phyloP scores from a whole-genome alignment of 2,888 invertebrate species.

The Neoascia interrupta region DNA sequence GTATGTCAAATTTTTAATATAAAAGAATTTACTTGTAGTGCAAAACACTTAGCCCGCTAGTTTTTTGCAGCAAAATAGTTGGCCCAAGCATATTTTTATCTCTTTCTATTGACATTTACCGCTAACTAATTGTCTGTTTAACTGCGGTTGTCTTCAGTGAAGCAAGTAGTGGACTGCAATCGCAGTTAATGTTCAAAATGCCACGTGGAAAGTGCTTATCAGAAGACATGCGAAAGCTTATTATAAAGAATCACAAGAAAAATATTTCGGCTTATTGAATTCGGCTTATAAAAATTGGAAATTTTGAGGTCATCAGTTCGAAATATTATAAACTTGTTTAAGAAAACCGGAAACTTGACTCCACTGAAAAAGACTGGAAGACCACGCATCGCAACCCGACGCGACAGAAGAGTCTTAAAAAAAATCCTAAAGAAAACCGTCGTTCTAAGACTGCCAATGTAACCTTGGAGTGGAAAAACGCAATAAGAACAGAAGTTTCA shows the following conservation, averaged over 20 bases:
- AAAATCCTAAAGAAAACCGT: constrained; percentile 21
- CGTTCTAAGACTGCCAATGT: constrained; percentile 18
- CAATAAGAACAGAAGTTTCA: constrained; percentile 5
- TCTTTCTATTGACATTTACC: constrained; percentile 8
- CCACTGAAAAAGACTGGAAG: constrained; percentile 21
- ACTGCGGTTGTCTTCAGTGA: too few species aligned
- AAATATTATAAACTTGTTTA: constrained; percentile 17
- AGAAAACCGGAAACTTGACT: constrained; percentile 16
- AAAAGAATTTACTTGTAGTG: not conserved
- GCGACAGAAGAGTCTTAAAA: constrained; percentile 8
- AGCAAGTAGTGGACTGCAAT: too few species aligned
- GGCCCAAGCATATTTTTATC: not conserved
- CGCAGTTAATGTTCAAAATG: too few species aligned
- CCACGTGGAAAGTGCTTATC: too few species aligned
- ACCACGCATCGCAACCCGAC: constrained; percentile 1
- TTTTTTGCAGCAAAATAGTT: constrained; percentile 10
- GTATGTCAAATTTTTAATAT: constrained; percentile 5
- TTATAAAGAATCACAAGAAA: too few species aligned
- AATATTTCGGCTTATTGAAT: too few species aligned
- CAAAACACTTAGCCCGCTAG: constrained; percentile 12
- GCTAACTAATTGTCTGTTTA: too few species aligned
- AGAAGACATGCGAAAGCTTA: too few species aligned
- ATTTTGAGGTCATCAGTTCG: too few species aligned
- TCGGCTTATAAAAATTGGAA: too few species aligned
- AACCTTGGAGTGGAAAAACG: constrained; percentile 22